Evolutionary conservation across 2,797 vertebrate genomes (phyloP), one percentile per base, ranked within the genome.

Genomic region (Acanthopagrus latus): DNA sequence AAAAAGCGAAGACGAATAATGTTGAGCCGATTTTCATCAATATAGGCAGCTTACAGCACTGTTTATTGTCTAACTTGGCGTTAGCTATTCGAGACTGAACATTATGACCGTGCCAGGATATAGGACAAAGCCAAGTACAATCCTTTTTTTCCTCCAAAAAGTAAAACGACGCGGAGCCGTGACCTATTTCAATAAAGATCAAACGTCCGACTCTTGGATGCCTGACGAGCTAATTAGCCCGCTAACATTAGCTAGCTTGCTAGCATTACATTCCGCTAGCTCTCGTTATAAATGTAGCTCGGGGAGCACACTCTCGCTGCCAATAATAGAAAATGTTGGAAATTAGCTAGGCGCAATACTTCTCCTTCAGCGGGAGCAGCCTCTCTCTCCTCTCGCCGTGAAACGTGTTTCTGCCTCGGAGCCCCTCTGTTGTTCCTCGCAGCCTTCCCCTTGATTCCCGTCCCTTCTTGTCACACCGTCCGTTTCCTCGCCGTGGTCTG

Each of bases 261-360:
- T 94, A 95, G 91, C 93, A 90, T 90, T 91, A 93, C 94, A 94
- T 94, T 93, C 94, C 93, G 92, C 92, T 93, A 94, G 91, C 91
- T 91, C 87, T 52, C 78, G 14, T 62, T 81, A 80, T 90, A 86
- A 90, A 92, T 81, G 90, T 80, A 86, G 87, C 91, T 91, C 74
- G 27, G 52, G 18, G 81, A 90, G 78, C 74, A 48, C 88, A 78
- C 81, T 78, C 59, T 38, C 71, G 77, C 82, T 68, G 83, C 89
- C 87, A 83, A 59, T 70, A 74, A 86, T 67, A 74, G 81, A 84
- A 89, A 92, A 92, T 50, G 88, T 86, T 85, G 87, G 82, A 81
- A 89, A 91, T 82, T 56, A 88, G 84, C 85, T 68, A 12, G 66
- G 66, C n/a, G 76, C 77, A 66, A 67, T 76, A 38, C 65, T 82